Base-by-base conservation (phyloP, 2,797 vertebrate species). In the Pitangus sulphuratus region DNA sequence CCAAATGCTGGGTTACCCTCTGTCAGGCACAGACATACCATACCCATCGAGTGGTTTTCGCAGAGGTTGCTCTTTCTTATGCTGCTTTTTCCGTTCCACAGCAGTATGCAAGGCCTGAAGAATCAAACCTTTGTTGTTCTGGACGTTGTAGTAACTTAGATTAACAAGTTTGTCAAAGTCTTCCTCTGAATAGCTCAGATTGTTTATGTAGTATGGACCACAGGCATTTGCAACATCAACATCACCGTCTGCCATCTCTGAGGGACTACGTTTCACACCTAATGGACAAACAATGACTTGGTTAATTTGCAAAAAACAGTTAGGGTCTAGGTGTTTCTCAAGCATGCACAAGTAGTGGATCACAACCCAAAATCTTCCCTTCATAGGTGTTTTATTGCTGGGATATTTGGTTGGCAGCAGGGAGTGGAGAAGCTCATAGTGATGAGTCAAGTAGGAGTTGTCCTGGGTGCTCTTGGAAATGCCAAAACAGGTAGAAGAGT, bases 121-220 rank as follows among this genome's bases (percentile, higher is more conserved):
- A 86, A 99, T 97, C 50, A 72, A 68, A 18, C 98, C 97, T 75
- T 97, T 97, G 88, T 98, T 99, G 94, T 99, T 99, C 74, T 96
- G 84, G 44, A 99, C 84, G 8, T 99, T 99, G 87, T 99, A 99
- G 87, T 98, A 95, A 4, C 97, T 97, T 68, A 99, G 94, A 7
- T 98, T 98, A 88, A 98, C 95, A 78, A 99, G 87, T 83, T 97
- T 98, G 91, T 98, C 98, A 54, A 98, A 99, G 94, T 98, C 91
- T 5, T 96, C 82, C 9, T 98, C 94, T 1, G 98, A 97, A 91
- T 99, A 99, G 6, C 97, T 98, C 64, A 99, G 84, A 64, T 98
- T 97, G 54, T 97, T 96, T 89, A 99, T 98, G 66, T 95, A 96
- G 12, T 98, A 99, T 1, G 98, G 98, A 35, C 98, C 98, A 24